phyloP scores from a whole-genome alignment of 2,888 invertebrate genomes.

The Lochmaea crataegi region DNA sequence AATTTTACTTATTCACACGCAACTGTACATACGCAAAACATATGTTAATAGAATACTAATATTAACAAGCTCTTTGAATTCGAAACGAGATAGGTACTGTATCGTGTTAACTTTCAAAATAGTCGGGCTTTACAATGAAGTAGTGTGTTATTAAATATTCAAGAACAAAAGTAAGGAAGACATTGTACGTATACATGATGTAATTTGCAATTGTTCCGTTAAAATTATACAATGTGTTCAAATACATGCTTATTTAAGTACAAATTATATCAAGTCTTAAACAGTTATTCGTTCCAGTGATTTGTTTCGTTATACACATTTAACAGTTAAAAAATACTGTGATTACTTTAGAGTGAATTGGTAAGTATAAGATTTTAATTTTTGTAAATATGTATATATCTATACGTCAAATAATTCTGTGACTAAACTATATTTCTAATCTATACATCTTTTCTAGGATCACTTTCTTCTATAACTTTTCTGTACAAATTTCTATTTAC shows the following conservation, averaged over 20 bases:
- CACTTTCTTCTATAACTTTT: slow-evolving; percentile 26
- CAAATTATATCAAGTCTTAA: background rate
- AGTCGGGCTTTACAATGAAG: background rate
- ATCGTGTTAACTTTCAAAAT: background rate
- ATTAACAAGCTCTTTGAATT: background rate
- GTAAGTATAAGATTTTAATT: slow-evolving; percentile 11
- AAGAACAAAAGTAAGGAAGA: background rate
- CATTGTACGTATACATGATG: background rate
- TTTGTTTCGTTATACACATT: background rate
- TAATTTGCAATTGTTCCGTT: background rate
- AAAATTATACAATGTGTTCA: background rate
- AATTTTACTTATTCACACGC: background rate
- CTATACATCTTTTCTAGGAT: slow-evolving; percentile 28
- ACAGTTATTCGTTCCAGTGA: background rate
- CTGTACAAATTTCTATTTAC: slow-evolving; percentile 32
- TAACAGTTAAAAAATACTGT: background rate
- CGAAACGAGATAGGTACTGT: background rate
- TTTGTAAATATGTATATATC: slow-evolving; percentile 21
- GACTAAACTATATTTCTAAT: slow-evolving; percentile 30
- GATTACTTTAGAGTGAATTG: background rate
- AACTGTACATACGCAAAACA: slow-evolving; percentile 9
- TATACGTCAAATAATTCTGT: slow-evolving; percentile 14
- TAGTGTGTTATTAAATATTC: background rate
- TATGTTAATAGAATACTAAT: slow-evolving; percentile 3
- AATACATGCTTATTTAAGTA: background rate